These are phyloP conservation scores for Melieria picta DNA, from an alignment of 2,888 invertebrate species.

Conservation along the genomic window DNA sequence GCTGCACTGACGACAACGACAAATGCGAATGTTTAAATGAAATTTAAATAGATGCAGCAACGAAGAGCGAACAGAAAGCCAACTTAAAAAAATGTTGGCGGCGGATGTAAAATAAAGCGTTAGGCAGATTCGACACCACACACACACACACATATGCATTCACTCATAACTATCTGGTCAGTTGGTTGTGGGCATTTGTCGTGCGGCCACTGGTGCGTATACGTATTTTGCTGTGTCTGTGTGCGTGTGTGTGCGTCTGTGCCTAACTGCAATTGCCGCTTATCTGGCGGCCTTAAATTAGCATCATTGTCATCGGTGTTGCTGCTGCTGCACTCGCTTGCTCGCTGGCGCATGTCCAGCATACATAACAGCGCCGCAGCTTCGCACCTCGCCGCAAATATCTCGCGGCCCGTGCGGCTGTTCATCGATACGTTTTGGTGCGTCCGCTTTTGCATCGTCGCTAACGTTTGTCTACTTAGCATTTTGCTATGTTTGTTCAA, in stretches of 20 bases:
- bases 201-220: neutral
- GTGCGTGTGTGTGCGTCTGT: constrained; percentile 4
- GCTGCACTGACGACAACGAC: neutral
- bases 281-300: constrained; percentile 19
- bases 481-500: neutral
- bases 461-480: too few relatives aligned
- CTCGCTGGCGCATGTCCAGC: too few relatives aligned
- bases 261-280: constrained; percentile 11
- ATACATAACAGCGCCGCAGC: neutral
- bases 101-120: neutral
- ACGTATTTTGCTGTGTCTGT: constrained; percentile 5
- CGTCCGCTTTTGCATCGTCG: neutral
- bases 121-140: constrained; percentile 5
- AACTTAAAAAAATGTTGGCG: too few relatives aligned
- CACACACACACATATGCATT: neutral
- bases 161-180: neutral
- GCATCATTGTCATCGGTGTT: constrained; percentile 10
- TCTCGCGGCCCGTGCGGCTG: constrained; percentile 17
- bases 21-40: too few relatives aligned
- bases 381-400: neutral
- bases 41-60: too few relatives aligned
- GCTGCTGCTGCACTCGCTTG: neutral
- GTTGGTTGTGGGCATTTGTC: too few relatives aligned
- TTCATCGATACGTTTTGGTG: constrained; percentile 10
- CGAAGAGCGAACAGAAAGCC: too few relatives aligned